Evolutionary conservation across 2,888 invertebrate genomes (phyloP), one percentile per base, ranked within the genome.

Genomic region (Smittia sp.): DNA sequence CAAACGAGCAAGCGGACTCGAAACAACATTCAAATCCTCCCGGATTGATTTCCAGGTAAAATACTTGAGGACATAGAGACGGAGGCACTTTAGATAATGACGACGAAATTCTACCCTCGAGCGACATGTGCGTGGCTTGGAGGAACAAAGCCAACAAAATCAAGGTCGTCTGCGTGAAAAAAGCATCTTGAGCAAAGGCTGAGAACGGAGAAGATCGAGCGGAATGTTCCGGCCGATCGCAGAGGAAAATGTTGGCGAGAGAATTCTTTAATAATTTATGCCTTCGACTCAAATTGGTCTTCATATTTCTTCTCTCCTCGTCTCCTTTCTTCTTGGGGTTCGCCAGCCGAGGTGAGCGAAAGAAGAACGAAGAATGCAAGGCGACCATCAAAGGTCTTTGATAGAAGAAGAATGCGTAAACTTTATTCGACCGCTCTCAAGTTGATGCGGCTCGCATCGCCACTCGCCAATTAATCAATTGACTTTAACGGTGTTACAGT

Each of bases 241-340:
- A 22, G 58, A 18, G 2, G 22, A 58, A 58, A 58, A 22, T 20
- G 22, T 58, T 22, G 4, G 58, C 38, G 24, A 39, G 32, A 67
- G 67, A 67, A 67, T 67, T 67, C 67, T 67, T 67, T 24, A 67
- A 67, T 22, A 67, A 41, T 67, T 67, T 67, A 39, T 67, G 24
- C 41, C 67, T 41, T 67, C 20, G 24, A 41, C 32, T 67, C 20
- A 67, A 67, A 67, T 67, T 67, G 39, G 39, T 67, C 13, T 67
- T 41, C 39, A 41, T 41, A 41, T 18, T 58, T 58, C 58, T 7
- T 58, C n/a, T 58, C 11, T 20, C 22, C 22, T 22, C 22, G 7
- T 58, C 58, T 46, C 46, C 46, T 46, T 46, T 46, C 46, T 15
- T 46, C 46, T n/a, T n/a, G 32, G 32, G 3, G 4, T 32, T 32